These are phyloP conservation scores for Cancer borealis DNA, from an alignment of 2,888 invertebrate genomes.

Conservation along the genomic window DNA sequence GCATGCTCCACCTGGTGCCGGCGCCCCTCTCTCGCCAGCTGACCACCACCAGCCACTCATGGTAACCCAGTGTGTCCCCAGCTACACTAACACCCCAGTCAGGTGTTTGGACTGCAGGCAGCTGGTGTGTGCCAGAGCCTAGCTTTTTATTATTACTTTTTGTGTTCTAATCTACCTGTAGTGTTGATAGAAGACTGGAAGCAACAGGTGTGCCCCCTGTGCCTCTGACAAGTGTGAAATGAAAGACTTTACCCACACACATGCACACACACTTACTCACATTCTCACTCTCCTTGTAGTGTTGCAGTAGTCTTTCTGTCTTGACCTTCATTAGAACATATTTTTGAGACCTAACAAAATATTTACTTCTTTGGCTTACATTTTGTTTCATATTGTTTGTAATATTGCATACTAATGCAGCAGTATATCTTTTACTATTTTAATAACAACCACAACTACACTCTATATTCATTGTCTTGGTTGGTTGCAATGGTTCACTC, in stretches of 20 bases:
- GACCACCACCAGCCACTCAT: slow-evolving; percentile 70
- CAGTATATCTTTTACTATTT: not conserved
- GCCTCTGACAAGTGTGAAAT: slow-evolving; percentile 12
- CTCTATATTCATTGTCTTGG: not conserved
- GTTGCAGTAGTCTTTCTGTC: slow-evolving; percentile 14
- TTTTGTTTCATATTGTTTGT: slow-evolving; percentile 20
- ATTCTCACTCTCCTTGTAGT: not conserved
- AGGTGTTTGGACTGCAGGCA: slow-evolving; percentile 54
- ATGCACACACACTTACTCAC: not conserved
- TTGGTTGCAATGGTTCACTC: not conserved
- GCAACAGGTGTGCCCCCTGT: slow-evolving; percentile 12
- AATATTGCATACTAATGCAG: slow-evolving; percentile 43
- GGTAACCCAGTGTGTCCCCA: slow-evolving; percentile 68
- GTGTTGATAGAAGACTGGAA: slow-evolving; percentile 31
- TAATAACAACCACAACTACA: slow-evolving; percentile 17
- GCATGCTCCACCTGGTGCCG: slow-evolving; percentile 76
- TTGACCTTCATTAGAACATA: not conserved
- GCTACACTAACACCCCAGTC: slow-evolving; percentile 53
- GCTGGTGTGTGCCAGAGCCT: slow-evolving; percentile 59
- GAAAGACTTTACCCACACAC: slow-evolving; percentile 11
- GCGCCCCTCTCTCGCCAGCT: slow-evolving; percentile 71
- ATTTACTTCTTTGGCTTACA: not conserved
- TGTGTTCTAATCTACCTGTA: slow-evolving; percentile 62
- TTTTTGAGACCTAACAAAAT: slow-evolving; percentile 23
- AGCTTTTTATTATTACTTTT: not conserved